phyloP scores from a whole-genome alignment of 2,113 vertebrate genomes.

The Pseudorectes ferrugineus region DNA sequence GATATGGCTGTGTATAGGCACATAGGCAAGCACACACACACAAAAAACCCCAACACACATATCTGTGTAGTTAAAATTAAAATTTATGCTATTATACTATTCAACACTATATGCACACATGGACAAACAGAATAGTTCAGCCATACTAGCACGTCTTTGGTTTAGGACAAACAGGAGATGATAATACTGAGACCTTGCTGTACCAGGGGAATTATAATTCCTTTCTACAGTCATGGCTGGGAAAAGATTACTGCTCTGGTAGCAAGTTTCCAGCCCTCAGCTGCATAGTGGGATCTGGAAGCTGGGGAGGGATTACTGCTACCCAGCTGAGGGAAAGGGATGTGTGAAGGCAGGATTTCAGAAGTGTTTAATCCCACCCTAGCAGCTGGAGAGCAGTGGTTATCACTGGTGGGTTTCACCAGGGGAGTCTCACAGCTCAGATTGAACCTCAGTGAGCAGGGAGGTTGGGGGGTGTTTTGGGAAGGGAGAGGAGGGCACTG shows the following conservation, averaged over 20 bases:
- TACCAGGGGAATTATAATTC: conserved; percentile 31
- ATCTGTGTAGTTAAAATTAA: neutral
- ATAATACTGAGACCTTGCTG: conserved; percentile 11
- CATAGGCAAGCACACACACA: neutral
- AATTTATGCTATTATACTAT: neutral
- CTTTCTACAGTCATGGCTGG: conserved; percentile 30
- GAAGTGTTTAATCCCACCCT: conserved; percentile 14
- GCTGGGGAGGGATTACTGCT: conserved; percentile 26
- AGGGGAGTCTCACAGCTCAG: accelerated
- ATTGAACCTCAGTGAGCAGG: neutral
- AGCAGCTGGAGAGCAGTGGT: neutral
- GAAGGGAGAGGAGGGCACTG: neutral
- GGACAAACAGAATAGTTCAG: neutral
- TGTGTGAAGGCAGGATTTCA: neutral
- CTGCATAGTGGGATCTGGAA: neutral
- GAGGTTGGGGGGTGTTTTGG: neutral
- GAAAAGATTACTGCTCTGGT: conserved; percentile 21
- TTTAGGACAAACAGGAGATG: conserved; percentile 24
- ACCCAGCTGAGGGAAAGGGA: neutral
- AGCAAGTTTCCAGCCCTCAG: neutral
- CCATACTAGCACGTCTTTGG: neutral
- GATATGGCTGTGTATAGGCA: neutral
- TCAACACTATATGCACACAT: neutral
- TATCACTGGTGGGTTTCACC: neutral
- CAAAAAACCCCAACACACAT: neutral